phyloP scores from a whole-genome alignment of 92 coral and sea anemone species.

The Pocillopora grandis region DNA sequence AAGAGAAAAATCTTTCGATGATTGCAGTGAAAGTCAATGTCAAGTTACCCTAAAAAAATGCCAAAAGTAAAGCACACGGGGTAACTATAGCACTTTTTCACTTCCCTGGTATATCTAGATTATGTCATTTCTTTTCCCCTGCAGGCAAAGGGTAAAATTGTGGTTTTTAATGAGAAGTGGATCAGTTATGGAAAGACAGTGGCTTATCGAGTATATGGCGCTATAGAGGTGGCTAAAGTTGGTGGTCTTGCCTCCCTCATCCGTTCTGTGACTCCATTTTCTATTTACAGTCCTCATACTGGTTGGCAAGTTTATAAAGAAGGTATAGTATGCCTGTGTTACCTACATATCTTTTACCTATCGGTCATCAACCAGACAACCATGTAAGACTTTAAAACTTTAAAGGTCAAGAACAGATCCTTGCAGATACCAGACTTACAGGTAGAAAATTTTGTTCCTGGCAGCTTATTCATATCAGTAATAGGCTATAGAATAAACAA shows the following conservation, averaged over 20 bases:
- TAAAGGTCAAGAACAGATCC: no score
- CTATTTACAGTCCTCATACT: slow-evolving; percentile 97
- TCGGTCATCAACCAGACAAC: not conserved
- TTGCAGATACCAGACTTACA: not conserved
- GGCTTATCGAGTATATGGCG: slow-evolving; percentile 71
- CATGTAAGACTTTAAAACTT: no score
- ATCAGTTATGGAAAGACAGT: slow-evolving; percentile 77
- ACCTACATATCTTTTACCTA: not conserved
- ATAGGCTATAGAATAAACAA: no score
- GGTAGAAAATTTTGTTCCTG: no score
- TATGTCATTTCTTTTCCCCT: not conserved
- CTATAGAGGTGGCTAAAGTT: slow-evolving; percentile 76
- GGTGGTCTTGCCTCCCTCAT: slow-evolving; percentile 94
- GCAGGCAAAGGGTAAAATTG: slow-evolving; percentile 93
- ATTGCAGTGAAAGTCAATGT: no score
- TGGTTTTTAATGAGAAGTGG: slow-evolving; percentile 83
- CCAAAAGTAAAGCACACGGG: no score
- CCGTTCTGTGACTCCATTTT: slow-evolving; percentile 93
- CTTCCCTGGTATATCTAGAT: not conserved
- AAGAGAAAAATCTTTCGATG: no score
- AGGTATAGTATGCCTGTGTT: slow-evolving; percentile 32
- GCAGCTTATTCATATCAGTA: no score
- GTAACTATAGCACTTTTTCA: no score
- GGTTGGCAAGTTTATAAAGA: slow-evolving; percentile 86
- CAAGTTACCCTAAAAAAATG: no score